Conservation (phyloP, 1,140 invertebrate genomes). For the Teleogryllus occipitalis region DNA sequence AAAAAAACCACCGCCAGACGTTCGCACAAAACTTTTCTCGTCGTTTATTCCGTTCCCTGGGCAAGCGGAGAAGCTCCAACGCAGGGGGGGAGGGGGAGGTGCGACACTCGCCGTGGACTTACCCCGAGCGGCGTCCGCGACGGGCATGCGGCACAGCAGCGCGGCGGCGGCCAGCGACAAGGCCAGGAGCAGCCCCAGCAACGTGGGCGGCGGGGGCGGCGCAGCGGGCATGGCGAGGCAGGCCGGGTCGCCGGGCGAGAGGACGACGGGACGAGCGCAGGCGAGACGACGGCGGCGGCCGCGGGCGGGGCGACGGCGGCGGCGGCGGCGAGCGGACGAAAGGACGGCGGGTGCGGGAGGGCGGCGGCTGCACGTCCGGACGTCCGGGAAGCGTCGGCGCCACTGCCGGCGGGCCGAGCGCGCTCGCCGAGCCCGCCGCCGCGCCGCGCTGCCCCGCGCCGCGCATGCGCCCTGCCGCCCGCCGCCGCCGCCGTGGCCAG, state of each 20-base stretch:
- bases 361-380: neutral
- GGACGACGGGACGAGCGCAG: neutral
- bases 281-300: neutral
- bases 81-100: neutral
- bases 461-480: too few relatives aligned
- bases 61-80: neutral
- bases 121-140: neutral
- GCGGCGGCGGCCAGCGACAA: too few relatives aligned
- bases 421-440: too few relatives aligned
- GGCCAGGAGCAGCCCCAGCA: neutral
- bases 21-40: neutral
- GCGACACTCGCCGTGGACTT: neutral
- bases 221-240: neutral
- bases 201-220: neutral
- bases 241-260: neutral
- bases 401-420: neutral
- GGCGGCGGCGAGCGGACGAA: too few relatives aligned
- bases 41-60: neutral
- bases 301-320: too few relatives aligned
- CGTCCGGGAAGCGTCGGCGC: neutral
- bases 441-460: too few relatives aligned
- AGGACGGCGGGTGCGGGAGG: neutral
- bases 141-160: too few relatives aligned
- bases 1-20: too few relatives aligned
- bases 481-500: too few relatives aligned